Evolutionary conservation across 2,888 invertebrate species (phyloP), one percentile per base, ranked within the genome.

Genomic region (Acrobasis repandana): DNA sequence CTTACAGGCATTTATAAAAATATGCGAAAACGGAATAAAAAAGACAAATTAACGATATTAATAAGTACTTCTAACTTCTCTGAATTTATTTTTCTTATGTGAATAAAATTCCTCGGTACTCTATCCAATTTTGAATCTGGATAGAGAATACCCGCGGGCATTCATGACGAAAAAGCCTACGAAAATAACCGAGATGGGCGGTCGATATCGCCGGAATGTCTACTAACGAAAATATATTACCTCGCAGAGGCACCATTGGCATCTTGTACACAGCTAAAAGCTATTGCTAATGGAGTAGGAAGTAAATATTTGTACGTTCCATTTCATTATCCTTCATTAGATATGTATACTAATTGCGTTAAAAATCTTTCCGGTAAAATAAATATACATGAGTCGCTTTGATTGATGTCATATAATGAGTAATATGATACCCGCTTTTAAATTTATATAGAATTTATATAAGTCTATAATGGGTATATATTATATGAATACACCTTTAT

Each of bases 61-160:
- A 69, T 66, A 69, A 65, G 66, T 70, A 67, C n/a, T 61, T 70
- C 70, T 61, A 69, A 71, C 69, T 72, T 69, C 70, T 68, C 68
- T 64, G 65, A 63, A 65, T 65, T 63, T 64, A 67, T 71, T 65
- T 66, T 69, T 67, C 15, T 36, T 46, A 52, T 75, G 71, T 75
- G 71, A 67, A 69, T 67, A 68, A 77, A 76, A 71, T 72, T 74
- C 73, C 73, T 76, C 71, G 66, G 64, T 69, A 69, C 65, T 70
- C 71, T 68, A 75, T 76, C 71, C 69, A 74, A 74, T 75, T 74
- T 67, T 67, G 66, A 72, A 75, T 70, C 74, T 61, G 65, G 67
- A 68, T n/a, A 65, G 9, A 51, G 52, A 18, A 66, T 65, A 62
- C 75, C 67, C 67, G 61, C 60, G 66, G 69, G 67, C 64, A 72